Evolutionary conservation across 2,113 vertebrate genomes (phyloP).

Genomic region (Symphodus melops): DNA sequence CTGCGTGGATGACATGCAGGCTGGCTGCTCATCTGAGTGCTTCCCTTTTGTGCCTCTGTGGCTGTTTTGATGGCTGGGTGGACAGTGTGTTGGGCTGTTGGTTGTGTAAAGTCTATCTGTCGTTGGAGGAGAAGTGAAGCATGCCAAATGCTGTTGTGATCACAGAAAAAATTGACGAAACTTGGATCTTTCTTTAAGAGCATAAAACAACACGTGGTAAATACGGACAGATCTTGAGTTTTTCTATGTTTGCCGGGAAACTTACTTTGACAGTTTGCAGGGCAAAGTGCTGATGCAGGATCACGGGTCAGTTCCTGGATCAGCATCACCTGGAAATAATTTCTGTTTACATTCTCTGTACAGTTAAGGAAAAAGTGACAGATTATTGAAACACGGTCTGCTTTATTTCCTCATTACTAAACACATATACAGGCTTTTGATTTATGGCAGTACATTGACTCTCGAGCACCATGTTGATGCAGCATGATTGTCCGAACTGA

Average conservation of each 20-base stretch:
- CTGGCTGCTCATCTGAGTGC: conserved; percentile 44
- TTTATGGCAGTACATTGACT: neutral
- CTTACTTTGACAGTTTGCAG: neutral
- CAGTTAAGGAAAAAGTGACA: neutral
- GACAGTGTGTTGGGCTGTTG: conserved; percentile 16
- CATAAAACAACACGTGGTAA: neutral
- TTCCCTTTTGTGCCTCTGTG: conserved; percentile 41
- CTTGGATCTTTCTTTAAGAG: neutral
- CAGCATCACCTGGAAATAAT: conserved; percentile 37
- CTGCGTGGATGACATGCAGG: conserved; percentile 54
- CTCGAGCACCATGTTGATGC: neutral
- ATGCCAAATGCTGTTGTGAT: conserved; percentile 8
- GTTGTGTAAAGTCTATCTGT: conserved; percentile 42
- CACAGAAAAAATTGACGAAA: neutral
- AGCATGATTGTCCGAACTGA: neutral
- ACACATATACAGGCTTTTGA: neutral
- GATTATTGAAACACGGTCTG: conserved; percentile 2
- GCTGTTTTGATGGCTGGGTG: conserved; percentile 31
- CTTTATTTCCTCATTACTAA: neutral
- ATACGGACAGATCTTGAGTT: neutral
- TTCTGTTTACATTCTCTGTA: conserved; percentile 10
- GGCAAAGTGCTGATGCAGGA: conserved; percentile 37
- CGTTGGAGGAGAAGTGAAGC: conserved; percentile 12
- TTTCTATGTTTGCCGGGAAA: conserved; percentile 14
- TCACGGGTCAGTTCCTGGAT: conserved; percentile 23